Evolutionary conservation across 1,140 invertebrate genomes (phyloP).

Genomic region (Carposina sasakii): DNA sequence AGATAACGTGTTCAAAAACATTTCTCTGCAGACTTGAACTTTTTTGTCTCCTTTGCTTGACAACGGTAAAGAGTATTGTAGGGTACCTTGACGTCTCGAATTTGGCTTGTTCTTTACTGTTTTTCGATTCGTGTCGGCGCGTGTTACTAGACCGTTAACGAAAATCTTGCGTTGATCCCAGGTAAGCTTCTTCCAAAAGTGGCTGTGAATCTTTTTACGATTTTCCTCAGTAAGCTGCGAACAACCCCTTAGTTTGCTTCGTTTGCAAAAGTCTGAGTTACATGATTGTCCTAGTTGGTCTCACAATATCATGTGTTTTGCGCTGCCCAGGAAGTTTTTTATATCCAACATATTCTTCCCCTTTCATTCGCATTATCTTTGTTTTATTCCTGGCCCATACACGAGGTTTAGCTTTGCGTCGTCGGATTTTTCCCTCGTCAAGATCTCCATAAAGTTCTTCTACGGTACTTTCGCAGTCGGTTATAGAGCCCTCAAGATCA

Average conservation of each 20-base stretch:
- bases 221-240: conserved; percentile 5
- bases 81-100: neutral
- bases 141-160: conserved; percentile 6
- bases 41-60: neutral
- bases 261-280: conserved; percentile 11
- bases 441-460: neutral
- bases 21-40: conserved; percentile 9
- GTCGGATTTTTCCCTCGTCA: conserved; percentile 8
- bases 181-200: conserved; percentile 12
- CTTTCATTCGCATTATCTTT: conserved; percentile 2
- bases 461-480: neutral
- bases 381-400: conserved; percentile 10
- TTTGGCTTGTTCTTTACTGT: neutral
- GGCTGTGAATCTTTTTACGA: conserved; percentile 3
- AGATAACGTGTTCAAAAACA: conserved; percentile 12
- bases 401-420: neutral
- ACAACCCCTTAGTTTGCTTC: conserved; percentile 6
- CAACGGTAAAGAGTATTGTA: conserved; percentile 8
- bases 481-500: neutral
- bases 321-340: neutral
- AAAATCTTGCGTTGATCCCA: conserved; percentile 11
- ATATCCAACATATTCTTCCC: conserved; percentile 12
- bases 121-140: neutral
- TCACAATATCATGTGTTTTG: conserved; percentile 6
- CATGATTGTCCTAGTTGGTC: conserved; percentile 5